Evolutionary conservation across 2,888 invertebrate genomes (phyloP).

Genomic region (Nemoura dubitans): DNA sequence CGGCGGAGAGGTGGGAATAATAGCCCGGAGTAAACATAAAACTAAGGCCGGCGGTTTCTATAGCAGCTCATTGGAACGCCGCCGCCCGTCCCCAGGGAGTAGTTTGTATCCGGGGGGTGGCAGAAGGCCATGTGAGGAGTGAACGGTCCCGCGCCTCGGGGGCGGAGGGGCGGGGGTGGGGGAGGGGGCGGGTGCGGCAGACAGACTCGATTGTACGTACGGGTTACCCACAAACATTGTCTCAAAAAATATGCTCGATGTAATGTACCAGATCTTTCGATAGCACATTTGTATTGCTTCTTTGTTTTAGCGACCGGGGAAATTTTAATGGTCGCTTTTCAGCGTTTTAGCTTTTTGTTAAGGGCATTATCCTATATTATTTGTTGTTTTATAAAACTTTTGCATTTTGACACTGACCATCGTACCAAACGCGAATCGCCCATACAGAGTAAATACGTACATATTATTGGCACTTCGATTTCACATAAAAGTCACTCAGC

Average conservation of each 20-base stretch:
- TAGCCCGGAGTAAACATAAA: constrained; percentile 38
- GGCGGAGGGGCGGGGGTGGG: background rate
- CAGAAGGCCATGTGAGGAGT: background rate
- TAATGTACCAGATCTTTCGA: background rate
- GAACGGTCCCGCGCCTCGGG: background rate
- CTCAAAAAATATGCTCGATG: background rate
- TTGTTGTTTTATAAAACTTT: background rate
- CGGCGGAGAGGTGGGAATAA: constrained; percentile 29
- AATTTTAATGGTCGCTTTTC: background rate
- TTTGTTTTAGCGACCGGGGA: background rate
- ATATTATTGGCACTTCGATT: background rate
- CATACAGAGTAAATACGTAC: background rate
- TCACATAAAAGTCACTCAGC: background rate
- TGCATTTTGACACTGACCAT: background rate
- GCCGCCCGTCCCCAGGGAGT: constrained; percentile 33
- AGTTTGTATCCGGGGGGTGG: constrained; percentile 40
- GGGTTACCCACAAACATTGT: constrained; percentile 21
- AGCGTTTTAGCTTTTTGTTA: constrained; percentile 1
- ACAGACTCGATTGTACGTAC: constrained; percentile 24
- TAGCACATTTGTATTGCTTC: background rate
- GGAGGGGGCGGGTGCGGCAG: background rate
- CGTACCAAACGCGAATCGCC: background rate
- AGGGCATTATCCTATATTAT: background rate
- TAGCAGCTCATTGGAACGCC: constrained; percentile 37
- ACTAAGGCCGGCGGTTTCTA: constrained; percentile 39